Conservation (phyloP, 2,888 invertebrate genomes). For the Nineta flava region DNA sequence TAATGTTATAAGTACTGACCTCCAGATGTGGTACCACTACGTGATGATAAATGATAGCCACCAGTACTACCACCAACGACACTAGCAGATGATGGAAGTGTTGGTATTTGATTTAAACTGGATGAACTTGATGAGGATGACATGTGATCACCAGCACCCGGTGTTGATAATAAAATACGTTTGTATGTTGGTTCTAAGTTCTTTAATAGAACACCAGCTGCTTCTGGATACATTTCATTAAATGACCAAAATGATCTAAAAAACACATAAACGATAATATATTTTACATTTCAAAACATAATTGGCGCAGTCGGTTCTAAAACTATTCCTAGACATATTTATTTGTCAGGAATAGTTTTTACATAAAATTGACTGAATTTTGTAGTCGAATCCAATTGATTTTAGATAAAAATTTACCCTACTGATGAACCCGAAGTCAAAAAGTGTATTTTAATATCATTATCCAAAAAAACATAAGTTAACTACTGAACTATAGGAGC, state of each 20-base stretch:
- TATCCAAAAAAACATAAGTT: not conserved
- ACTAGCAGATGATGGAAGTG: slow-evolving; percentile 21
- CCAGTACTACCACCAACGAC: slow-evolving; percentile 12
- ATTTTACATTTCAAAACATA: too few species aligned
- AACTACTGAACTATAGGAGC: not conserved
- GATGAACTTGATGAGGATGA: slow-evolving; percentile 36
- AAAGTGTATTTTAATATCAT: too few species aligned
- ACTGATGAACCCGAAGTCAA: too few species aligned
- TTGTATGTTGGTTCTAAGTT: slow-evolving; percentile 67
- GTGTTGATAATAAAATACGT: slow-evolving; percentile 28
- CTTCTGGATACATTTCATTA: slow-evolving; percentile 76
- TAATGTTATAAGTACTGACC: slow-evolving; percentile 20
- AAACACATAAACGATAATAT: slow-evolving; percentile 10
- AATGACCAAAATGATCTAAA: slow-evolving; percentile 80
- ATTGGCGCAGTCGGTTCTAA: too few species aligned
- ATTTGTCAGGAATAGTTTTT: too few species aligned
- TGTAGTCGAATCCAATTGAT: too few species aligned
- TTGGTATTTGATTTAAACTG: slow-evolving; percentile 28
- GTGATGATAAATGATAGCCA: slow-evolving; percentile 20
- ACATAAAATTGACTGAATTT: too few species aligned
- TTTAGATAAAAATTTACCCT: too few species aligned
- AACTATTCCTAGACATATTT: too few species aligned
- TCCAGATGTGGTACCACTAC: slow-evolving; percentile 28
- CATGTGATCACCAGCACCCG: slow-evolving; percentile 31
- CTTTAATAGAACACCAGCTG: slow-evolving; percentile 70